Evolutionary conservation across 2,797 vertebrate species (phyloP).

Genomic region (Capromys pilorides): DNA sequence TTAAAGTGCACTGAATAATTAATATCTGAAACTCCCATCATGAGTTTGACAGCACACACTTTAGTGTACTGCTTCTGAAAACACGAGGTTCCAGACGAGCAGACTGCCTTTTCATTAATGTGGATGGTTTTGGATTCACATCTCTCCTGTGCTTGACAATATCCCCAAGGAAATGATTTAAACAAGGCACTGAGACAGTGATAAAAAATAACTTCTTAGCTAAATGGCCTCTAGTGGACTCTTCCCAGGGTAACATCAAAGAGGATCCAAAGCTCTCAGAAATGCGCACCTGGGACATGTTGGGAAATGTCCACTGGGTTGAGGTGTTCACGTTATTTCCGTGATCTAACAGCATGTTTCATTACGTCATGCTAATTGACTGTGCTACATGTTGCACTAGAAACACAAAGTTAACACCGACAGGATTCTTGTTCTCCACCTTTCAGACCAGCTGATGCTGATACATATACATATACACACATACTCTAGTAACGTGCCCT

Average conservation of each 20-base stretch:
- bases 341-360: background rate
- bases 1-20: constrained; percentile 27
- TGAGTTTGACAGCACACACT: background rate
- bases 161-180: constrained; percentile 18
- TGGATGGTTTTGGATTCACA: constrained; percentile 46
- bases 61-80: background rate
- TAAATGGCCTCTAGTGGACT: constrained; percentile 47
- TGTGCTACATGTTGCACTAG: no score
- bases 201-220: constrained; percentile 38
- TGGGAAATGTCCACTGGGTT: constrained; percentile 36
- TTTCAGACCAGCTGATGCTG: no score
- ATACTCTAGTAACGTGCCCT: no score
- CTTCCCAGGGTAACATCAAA: constrained; percentile 47
- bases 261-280: constrained; percentile 37
- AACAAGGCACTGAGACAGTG: constrained; percentile 29
- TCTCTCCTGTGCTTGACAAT: constrained; percentile 58
- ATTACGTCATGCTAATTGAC: no score
- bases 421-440: no score
- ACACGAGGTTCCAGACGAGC: constrained; percentile 1
- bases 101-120: constrained; percentile 54
- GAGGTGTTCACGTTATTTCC: constrained; percentile 22
- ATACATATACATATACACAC: no score
- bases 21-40: constrained; percentile 30
- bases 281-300: background rate
- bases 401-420: no score